Evolutionary conservation across 1,140 invertebrate genomes (phyloP).

Genomic region (Drusus annulatus): DNA sequence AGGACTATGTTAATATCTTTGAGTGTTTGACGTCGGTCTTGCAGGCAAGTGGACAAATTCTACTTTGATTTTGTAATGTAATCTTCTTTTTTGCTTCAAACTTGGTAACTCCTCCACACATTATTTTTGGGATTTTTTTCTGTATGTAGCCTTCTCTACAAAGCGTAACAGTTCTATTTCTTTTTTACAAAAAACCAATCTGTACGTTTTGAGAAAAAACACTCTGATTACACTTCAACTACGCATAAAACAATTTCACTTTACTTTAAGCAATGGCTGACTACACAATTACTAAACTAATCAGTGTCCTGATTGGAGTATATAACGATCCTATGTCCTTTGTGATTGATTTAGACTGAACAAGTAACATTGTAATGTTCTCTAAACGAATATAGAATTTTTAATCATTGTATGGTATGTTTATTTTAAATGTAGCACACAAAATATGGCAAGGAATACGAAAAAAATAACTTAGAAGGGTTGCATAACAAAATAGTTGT

Average conservation of each 20-base stretch:
- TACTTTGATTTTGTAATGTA: too few relatives aligned
- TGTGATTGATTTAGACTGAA: not conserved
- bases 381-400: too few relatives aligned
- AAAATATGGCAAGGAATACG: too few relatives aligned
- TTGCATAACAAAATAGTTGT: too few relatives aligned
- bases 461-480: too few relatives aligned
- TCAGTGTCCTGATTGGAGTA: not conserved
- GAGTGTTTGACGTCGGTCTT: too few relatives aligned
- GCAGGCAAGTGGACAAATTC: too few relatives aligned
- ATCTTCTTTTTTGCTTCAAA: not conserved
- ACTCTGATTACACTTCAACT: not conserved
- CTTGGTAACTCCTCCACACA: not conserved
- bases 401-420: too few relatives aligned
- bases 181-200: not conserved
- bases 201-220: not conserved
- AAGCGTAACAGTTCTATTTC: not conserved
- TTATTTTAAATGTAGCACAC: too few relatives aligned
- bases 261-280: not conserved
- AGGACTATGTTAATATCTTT: too few relatives aligned
- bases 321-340: not conserved
- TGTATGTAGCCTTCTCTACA: not conserved
- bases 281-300: not conserved
- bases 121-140: not conserved
- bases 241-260: too few relatives aligned
- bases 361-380: not conserved